Conservation (phyloP, 2,888 invertebrate species). For the Dysmachus trigonus region DNA sequence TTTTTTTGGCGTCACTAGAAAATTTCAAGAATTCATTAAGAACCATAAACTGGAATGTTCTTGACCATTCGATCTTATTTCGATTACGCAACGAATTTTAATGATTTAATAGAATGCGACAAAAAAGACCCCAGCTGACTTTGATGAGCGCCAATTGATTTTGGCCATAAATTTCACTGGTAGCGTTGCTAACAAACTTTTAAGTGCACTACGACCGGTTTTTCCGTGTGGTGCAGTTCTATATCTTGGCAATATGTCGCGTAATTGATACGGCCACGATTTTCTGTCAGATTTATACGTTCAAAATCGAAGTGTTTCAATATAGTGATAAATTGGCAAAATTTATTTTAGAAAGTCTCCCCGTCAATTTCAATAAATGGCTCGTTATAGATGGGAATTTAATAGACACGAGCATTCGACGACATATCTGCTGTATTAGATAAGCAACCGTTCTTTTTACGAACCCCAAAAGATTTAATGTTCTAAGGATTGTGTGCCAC, state of each 20-base stretch:
- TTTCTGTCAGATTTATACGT: background rate
- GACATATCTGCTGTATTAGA: background rate
- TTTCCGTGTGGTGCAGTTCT: background rate
- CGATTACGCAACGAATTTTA: constrained; percentile 35
- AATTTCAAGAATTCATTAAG: constrained; percentile 40
- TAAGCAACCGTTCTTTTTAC: background rate
- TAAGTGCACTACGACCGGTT: constrained; percentile 16
- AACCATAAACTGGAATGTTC: constrained; percentile 28
- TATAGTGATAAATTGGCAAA: constrained; percentile 2
- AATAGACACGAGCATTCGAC: background rate
- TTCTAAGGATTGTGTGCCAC: background rate
- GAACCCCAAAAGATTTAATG: background rate
- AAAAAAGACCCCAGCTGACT: background rate
- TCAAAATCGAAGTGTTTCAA: background rate
- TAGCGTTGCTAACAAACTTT: background rate
- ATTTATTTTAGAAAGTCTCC: background rate
- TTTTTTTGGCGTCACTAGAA: background rate
- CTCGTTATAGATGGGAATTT: background rate
- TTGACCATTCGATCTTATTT: constrained; percentile 39
- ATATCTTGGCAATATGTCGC: background rate
- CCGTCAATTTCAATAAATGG: background rate
- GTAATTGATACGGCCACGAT: constrained; percentile 8
- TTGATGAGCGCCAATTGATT: constrained; percentile 31
- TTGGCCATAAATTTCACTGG: constrained; percentile 21
- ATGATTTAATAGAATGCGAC: constrained; percentile 33